phyloP scores from a whole-genome alignment of 1,140 invertebrate genomes.

The Melitaea cinxia region DNA sequence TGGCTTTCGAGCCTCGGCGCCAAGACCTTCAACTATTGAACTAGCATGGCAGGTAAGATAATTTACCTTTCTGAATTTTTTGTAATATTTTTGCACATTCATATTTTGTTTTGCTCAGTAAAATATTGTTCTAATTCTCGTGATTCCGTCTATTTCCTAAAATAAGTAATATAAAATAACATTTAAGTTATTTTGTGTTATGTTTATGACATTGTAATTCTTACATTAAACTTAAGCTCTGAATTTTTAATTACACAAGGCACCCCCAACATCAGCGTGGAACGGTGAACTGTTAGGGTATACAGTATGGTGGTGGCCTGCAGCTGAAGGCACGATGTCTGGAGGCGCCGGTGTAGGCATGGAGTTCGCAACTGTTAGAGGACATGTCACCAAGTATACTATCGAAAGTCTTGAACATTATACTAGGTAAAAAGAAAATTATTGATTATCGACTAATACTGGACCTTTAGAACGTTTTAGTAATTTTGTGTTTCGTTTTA shows the following conservation, averaged over 20 bases:
- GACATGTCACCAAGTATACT: slow-evolving; percentile 69
- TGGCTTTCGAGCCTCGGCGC: slow-evolving; percentile 62
- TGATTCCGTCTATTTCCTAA: no score
- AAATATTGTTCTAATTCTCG: no score
- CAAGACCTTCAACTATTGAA: slow-evolving; percentile 61
- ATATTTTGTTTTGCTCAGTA: no score
- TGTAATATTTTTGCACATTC: no score
- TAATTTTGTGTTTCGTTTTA: slow-evolving; percentile 69
- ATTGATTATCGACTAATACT: neutral
- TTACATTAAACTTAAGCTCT: no score
- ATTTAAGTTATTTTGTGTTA: no score
- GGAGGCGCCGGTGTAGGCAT: slow-evolving; percentile 67
- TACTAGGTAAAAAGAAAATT: slow-evolving; percentile 52
- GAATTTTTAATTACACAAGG: no score
- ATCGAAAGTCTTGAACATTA: slow-evolving; percentile 75
- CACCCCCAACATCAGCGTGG: slow-evolving; percentile 88
- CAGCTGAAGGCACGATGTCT: slow-evolving; percentile 61
- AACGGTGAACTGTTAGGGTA: slow-evolving; percentile 93
- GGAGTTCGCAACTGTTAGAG: slow-evolving; percentile 74
- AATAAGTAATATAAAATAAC: no score
- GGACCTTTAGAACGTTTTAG: neutral
- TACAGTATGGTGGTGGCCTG: slow-evolving; percentile 83
- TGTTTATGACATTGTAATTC: no score
- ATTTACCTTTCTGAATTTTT: neutral
- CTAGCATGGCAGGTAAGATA: slow-evolving; percentile 66